Base-by-base conservation (phyloP, 2,797 vertebrate genomes). In the Chelonia mydas region DNA sequence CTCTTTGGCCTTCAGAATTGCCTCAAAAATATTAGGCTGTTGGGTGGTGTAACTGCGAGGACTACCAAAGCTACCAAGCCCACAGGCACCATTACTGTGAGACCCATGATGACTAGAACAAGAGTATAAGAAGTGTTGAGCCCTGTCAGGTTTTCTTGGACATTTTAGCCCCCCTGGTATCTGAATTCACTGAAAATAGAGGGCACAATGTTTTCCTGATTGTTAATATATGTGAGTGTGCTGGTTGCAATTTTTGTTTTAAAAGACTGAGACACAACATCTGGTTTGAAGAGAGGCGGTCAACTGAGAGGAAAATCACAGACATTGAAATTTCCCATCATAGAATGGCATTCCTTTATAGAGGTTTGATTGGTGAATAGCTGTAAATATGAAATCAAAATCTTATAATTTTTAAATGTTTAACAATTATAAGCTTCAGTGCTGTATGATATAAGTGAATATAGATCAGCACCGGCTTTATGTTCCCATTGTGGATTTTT, bases 201-300 rank as follows among this genome's bases (percentile, higher is more conserved):
- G 80, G 37, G 17, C 72, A 93, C 84, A 88, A 28, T 5, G 15
- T 88, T 84, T 76, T 31, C 68, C 11, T 37, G 31, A 28, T 61
- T 47, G 28, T 11, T 76, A 13, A 54, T 57, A 2, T n/a, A 25
- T 1, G 2, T 4, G 50, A 9, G 21, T 0, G 3, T 31, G 87
- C 12, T 88, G 15, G 12, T 31, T 3, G 7, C 51, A 57, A 51
- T 12, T 49, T 12, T 45, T 3, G 82, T 7, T 15, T 85, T 37
- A 80, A 72, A 47, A 47, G 11, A 31, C 28, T 57, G 3, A 27
- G 45, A 8, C 53, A 11, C 74, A 78, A 31, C 25, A 7, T 65
- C 37, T 49, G 21, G 31, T 50, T 47, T 81, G 31, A 81, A 61
- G 45, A 23, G 79, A 76, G 5, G 4, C 2, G n/a, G 3, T 41